These are phyloP conservation scores for Dolichotis patagonum DNA, from an alignment of 2,113 vertebrate genomes.

Conservation along the genomic window DNA sequence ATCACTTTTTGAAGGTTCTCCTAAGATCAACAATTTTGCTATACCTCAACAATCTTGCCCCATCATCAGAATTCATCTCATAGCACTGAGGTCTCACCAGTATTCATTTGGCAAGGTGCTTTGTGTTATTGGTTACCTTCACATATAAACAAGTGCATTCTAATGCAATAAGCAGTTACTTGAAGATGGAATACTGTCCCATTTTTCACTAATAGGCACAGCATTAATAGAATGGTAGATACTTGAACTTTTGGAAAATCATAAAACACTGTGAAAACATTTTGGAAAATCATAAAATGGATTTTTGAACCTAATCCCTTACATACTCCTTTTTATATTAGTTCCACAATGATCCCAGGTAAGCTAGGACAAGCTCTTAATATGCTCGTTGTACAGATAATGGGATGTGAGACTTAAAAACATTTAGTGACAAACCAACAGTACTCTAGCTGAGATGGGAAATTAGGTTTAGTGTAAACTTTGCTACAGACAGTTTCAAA, in stretches of 20 bases:
- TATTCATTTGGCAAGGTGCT: neutral
- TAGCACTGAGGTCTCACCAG: neutral
- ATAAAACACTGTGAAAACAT: neutral
- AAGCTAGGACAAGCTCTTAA: neutral
- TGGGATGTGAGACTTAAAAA: neutral
- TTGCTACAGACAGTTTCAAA: neutral
- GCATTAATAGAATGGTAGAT: neutral
- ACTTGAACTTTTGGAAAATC: neutral
- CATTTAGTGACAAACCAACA: neutral
- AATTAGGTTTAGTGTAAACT: neutral
- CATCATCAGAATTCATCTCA: neutral
- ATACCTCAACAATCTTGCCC: neutral
- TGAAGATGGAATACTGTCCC: neutral
- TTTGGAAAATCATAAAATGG: constrained; percentile 13
- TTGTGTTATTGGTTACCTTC: neutral
- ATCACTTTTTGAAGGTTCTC: neutral
- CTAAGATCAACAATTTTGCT: neutral
- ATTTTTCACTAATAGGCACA: neutral
- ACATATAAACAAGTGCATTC: neutral
- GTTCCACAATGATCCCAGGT: neutral
- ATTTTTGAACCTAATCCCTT: neutral
- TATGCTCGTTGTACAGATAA: neutral
- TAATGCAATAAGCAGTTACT: neutral
- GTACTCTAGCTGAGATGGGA: neutral
- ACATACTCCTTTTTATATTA: neutral